Conservation (phyloP, 2,113 vertebrate species). For the Stegastes partitus region DNA sequence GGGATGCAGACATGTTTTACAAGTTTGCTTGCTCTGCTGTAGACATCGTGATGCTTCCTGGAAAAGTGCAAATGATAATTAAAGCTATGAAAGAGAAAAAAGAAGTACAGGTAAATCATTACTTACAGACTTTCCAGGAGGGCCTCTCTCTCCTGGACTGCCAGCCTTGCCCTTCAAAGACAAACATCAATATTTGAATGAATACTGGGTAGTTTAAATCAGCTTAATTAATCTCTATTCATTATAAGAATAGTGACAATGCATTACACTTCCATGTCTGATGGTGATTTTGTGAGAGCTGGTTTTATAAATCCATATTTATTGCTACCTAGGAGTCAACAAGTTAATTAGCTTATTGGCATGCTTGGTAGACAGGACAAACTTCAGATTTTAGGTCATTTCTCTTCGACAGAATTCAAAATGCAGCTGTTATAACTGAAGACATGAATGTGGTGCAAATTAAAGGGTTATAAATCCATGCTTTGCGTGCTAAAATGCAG, state of each 20-base stretch:
- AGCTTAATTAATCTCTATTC: neutral
- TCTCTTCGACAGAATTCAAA: too few species aligned
- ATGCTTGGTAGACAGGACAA: too few species aligned
- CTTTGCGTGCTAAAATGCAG: too few species aligned
- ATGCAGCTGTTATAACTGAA: too few species aligned
- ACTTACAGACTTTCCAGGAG: constrained; percentile 90
- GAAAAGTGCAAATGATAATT: neutral
- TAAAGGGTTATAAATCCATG: too few species aligned
- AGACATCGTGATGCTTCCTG: constrained; percentile 4
- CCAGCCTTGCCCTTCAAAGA: constrained; percentile 92
- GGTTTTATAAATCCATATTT: neutral
- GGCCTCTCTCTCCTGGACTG: constrained; percentile 90
- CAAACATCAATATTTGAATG: constrained; percentile 44
- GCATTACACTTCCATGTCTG: neutral
- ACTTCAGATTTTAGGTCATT: too few species aligned
- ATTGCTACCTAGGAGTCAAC: neutral
- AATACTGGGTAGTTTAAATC: neutral
- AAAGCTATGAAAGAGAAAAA: constrained; percentile 30
- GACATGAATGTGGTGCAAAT: too few species aligned
- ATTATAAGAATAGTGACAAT: neutral
- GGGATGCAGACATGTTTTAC: constrained; percentile 46
- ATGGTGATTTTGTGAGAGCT: neutral
- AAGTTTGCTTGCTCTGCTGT: constrained; percentile 20
- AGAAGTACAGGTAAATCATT: neutral
- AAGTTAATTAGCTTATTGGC: too few species aligned